Conservation (phyloP, 2,888 invertebrate genomes). For the Crematogaster levior region DNA sequence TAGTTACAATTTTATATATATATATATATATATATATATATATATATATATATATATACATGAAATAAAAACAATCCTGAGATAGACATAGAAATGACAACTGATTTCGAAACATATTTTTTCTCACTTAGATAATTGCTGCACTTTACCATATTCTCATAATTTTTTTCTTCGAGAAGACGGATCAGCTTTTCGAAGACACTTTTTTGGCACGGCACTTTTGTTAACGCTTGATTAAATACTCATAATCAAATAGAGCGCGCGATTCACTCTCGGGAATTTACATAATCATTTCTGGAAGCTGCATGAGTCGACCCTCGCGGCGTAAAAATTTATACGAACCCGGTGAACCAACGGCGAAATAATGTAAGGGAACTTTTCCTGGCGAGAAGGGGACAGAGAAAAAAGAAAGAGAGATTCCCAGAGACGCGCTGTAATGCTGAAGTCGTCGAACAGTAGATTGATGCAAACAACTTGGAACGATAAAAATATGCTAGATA, state of each 20-base stretch:
- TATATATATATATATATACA: no score
- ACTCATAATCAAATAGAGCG: conserved; percentile 36
- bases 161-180: not conserved
- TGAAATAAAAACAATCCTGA: not conserved
- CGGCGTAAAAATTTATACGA: conserved; percentile 39
- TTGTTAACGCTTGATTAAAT: conserved; percentile 23
- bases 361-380: conserved; percentile 47
- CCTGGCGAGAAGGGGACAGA: not conserved
- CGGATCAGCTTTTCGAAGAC: not conserved
- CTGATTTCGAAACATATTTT: not conserved
- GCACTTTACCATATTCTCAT: not conserved
- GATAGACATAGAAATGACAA: not conserved
- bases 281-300: conserved; percentile 50
- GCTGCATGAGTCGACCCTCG: conserved; percentile 14
- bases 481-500: conserved; percentile 51
- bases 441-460: conserved; percentile 6
- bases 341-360: conserved; percentile 33
- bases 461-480: conserved; percentile 44
- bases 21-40: no score
- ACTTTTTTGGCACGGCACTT: not conserved
- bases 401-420: not conserved
- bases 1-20: no score
- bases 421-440: not conserved
- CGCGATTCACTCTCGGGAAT: conserved; percentile 36
- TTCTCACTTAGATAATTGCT: not conserved